Base-by-base conservation (phyloP, 2,888 invertebrate genomes). In the Amblyjoppa proteus region DNA sequence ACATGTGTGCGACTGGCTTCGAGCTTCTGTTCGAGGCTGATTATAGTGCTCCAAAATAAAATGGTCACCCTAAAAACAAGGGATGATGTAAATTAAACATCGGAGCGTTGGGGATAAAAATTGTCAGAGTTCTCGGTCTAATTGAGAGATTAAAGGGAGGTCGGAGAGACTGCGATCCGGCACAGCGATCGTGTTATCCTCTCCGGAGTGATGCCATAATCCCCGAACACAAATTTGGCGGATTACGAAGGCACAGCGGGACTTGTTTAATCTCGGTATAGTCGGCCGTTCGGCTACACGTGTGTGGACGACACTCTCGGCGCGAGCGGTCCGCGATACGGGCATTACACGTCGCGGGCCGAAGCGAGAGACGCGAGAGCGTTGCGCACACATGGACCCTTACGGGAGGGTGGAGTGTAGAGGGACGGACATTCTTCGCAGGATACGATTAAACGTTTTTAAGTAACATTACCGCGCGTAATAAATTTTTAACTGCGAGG, bases 231-330 rank as follows among this genome's bases (percentile, higher is more conserved):
- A 92, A 92, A 93, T 93, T 93, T 93, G 92, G 45, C 92, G 92
- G 93, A 93, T 93, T 93, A 92, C 91, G 90, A 73, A 49, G 90
- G 91, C 93, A 84, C 92, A 92, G 93, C 93, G 89, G 92, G 92
- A 92, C 92, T 93, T 93, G 91, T 93, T 92, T 92, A 92, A 92
- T 92, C 93, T 90, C 91, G 89, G 85, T 89, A 89, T 91, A 89
- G 90, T 91, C 90, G 90, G 91, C 66, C 58, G 79, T 82, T 77
- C 51, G 76, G 70, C 58, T 58, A 70, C 41, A 49, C 45, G 13
- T 56, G 75, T 79, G 70, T 75, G 78, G 70, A 61, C 69, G 75
- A 56, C 81, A 75, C 85, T 78, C 75, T 70, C 41, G 68, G 49
- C 45, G 45, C 68, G 68, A 66, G 75, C 70, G 51, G 51, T 25